phyloP scores from a whole-genome alignment of 2,888 invertebrate species.

The Drosophila mettleri region DNA sequence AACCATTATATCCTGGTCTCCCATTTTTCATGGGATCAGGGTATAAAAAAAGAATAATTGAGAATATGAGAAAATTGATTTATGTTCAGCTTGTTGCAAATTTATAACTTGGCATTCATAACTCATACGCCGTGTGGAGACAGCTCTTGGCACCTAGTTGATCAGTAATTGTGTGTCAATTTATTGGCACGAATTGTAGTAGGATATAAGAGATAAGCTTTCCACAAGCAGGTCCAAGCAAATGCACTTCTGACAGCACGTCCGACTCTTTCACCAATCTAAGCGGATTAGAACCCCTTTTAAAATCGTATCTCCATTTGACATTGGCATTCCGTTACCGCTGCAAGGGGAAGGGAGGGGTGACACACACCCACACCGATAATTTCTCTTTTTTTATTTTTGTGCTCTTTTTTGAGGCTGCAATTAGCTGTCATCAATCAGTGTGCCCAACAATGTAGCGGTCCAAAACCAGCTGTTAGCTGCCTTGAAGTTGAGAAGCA shows the following conservation, averaged over 20 bases:
- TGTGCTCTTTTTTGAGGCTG: constrained; percentile 44
- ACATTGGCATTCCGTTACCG: constrained; percentile 18
- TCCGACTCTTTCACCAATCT: constrained; percentile 52
- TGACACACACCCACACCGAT: constrained; percentile 56
- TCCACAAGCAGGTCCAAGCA: background rate
- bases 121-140: constrained; percentile 68
- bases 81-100: constrained; percentile 55
- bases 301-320: constrained; percentile 49
- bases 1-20: too few relatives aligned
- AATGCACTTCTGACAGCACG: background rate
- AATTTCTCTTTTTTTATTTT: constrained; percentile 64
- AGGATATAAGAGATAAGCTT: constrained; percentile 17
- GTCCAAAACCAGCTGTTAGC: constrained; percentile 12
- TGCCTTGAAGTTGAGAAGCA: background rate
- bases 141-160: constrained; percentile 68
- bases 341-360: constrained; percentile 3
- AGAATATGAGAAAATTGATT: constrained; percentile 42
- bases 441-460: constrained; percentile 66
- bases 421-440: constrained; percentile 83
- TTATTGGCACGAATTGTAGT: constrained; percentile 51
- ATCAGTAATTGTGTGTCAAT: constrained; percentile 73
- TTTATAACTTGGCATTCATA: constrained; percentile 66
- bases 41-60: background rate
- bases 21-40: too few relatives aligned
- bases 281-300: constrained; percentile 72